Evolutionary conservation across 2,888 invertebrate species (phyloP).

Genomic region (Lumbricus terrestris): DNA sequence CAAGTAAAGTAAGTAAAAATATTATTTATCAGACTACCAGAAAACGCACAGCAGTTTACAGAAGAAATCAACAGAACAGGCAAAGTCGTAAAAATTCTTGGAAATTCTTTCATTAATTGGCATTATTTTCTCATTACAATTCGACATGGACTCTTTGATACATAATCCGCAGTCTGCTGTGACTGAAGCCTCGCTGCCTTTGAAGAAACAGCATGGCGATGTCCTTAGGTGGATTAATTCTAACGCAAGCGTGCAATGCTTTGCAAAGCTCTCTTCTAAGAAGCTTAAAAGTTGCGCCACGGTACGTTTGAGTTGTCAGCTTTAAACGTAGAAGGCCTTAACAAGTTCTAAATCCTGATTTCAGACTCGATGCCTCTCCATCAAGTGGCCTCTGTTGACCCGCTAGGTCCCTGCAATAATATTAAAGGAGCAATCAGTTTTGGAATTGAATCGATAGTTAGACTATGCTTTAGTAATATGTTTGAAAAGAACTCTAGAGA

Average conservation of each 20-base stretch:
- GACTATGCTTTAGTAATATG: too few species aligned
- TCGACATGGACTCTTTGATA: not conserved
- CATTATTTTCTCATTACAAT: too few species aligned
- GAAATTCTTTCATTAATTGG: too few species aligned
- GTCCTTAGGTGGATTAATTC: constrained; percentile 10
- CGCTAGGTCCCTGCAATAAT: too few species aligned
- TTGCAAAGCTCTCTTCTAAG: not conserved
- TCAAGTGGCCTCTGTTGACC: not conserved
- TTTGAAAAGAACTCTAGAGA: too few species aligned
- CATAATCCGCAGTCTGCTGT: not conserved
- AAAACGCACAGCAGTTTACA: too few species aligned
- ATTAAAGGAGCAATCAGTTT: too few species aligned
- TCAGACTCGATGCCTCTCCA: not conserved
- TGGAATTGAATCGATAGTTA: too few species aligned
- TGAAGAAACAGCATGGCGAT: constrained; percentile 4
- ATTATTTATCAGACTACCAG: too few species aligned
- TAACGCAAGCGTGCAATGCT: not conserved
- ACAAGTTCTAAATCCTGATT: not conserved
- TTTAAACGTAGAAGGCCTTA: not conserved
- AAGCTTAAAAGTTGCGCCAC: constrained; percentile 3
- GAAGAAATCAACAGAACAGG: too few species aligned
- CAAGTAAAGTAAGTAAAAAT: too few species aligned
- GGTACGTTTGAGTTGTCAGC: not conserved
- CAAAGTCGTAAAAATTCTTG: too few species aligned
- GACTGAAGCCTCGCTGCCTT: not conserved